A percentile compares a stretch with the other conserved stretches of the same genome.
Conservation (phyloP, 2,888 invertebrate genomes). For the Gari tellinella region DNA sequence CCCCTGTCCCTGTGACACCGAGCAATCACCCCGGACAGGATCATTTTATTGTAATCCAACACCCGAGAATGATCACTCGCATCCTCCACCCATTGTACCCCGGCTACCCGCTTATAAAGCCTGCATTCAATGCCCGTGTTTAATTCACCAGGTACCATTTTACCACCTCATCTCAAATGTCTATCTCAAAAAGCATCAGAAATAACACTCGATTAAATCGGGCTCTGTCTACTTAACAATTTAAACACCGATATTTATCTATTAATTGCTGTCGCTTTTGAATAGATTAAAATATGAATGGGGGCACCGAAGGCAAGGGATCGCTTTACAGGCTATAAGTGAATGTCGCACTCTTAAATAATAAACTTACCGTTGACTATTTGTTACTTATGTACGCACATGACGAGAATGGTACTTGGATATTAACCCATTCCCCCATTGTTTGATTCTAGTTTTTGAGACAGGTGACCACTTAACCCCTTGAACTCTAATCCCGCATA, state of each 20-base stretch:
- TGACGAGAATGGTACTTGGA: no score
- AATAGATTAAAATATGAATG: conserved; percentile 17
- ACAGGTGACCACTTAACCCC: no score
- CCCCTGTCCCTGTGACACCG: conserved; percentile 23
- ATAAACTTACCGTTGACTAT: no score
- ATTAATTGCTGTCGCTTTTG: conserved; percentile 44
- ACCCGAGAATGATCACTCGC: conserved; percentile 36
- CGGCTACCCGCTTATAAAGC: conserved; percentile 5
- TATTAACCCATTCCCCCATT: no score
- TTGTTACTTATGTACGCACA: no score
- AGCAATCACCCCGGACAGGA: conserved; percentile 11
- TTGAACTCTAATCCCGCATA: no score
- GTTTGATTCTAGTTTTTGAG: no score
- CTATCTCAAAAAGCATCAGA: conserved; percentile 45
- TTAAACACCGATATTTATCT: conserved; percentile 58
- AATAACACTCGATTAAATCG: conserved; percentile 31
- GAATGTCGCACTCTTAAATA: no score
- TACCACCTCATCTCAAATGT: conserved; percentile 45
- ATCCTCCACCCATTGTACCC: conserved; percentile 22
- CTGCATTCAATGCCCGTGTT: conserved; percentile 11
- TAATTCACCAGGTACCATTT: conserved; percentile 27
- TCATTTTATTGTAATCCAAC: conserved; percentile 49
- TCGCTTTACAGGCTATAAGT: no score
- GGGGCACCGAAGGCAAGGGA: neutral
- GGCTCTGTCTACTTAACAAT: conserved; percentile 41